phyloP scores from a whole-genome alignment of 2,113 vertebrate genomes.

The Malaclemys terrapin region DNA sequence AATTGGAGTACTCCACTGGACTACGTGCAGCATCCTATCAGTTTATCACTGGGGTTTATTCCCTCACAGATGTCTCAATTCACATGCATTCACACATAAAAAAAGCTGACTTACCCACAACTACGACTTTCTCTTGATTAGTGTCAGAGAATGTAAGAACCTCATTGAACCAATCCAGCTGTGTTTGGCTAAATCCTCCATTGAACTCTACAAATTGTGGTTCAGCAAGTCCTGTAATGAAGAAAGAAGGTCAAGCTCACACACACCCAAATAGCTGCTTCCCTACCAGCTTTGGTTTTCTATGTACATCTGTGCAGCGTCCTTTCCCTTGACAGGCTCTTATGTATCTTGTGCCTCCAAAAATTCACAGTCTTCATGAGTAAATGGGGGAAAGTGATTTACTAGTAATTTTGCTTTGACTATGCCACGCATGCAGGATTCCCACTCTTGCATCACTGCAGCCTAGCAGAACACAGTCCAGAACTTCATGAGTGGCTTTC shows the following conservation, averaged over 20 bases:
- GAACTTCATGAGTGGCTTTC: accelerated
- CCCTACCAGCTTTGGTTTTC: not conserved
- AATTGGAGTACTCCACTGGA: not conserved
- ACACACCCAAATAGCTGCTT: not conserved
- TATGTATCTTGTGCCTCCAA: not conserved
- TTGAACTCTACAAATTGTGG: slow-evolving; percentile 91
- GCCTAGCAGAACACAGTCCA: accelerated
- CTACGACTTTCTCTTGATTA: slow-evolving; percentile 87
- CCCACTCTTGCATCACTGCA: accelerated
- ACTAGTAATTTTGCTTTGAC: accelerated
- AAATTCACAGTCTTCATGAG: not conserved
- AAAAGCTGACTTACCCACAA: slow-evolving; percentile 81
- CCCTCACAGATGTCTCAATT: not conserved
- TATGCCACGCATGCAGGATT: accelerated
- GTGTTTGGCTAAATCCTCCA: slow-evolving; percentile 91
- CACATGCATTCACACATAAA: not conserved
- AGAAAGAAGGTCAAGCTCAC: slow-evolving; percentile 41
- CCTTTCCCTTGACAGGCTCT: not conserved
- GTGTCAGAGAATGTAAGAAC: slow-evolving; percentile 87
- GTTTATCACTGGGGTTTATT: not conserved
- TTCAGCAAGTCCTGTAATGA: slow-evolving; percentile 79
- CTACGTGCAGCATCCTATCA: not conserved
- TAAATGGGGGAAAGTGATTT: not conserved
- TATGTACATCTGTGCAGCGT: accelerated
- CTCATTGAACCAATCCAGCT: slow-evolving; percentile 90